These are phyloP conservation scores for Margarornis squamiger DNA, from an alignment of 2,797 vertebrate species.

Conservation along the genomic window DNA sequence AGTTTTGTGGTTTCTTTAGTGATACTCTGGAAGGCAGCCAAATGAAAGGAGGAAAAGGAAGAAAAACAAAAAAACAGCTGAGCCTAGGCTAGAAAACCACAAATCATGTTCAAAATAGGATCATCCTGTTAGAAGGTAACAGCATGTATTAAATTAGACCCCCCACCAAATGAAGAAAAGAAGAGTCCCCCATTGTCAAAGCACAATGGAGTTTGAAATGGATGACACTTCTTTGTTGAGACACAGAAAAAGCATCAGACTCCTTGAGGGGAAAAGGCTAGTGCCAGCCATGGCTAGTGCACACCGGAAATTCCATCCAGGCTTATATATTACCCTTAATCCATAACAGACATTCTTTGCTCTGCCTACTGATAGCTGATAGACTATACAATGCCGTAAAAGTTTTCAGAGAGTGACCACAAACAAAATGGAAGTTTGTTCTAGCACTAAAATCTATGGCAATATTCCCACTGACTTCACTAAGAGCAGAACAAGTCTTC, in stretches of 20 bases:
- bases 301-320: not conserved
- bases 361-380: not conserved
- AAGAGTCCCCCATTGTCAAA: not conserved
- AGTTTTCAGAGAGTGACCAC: not conserved
- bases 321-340: not conserved
- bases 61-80: not conserved
- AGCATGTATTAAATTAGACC: not conserved
- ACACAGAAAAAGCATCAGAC: not conserved
- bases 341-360: not conserved
- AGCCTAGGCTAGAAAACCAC: not conserved
- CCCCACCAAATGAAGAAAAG: not conserved
- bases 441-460: not conserved
- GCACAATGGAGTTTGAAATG: not conserved
- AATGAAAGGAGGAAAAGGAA: not conserved
- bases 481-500: not conserved
- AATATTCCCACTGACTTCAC: slow-evolving; percentile 2
- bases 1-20: slow-evolving; percentile 17
- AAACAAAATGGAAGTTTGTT: slow-evolving; percentile 25
- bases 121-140: not conserved
- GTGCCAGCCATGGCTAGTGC: not conserved
- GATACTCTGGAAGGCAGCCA: slow-evolving; percentile 22
- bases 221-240: not conserved
- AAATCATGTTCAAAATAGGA: not conserved
- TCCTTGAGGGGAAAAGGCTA: not conserved
- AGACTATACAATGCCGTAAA: not conserved